Conservation (phyloP, 2,888 invertebrate species). For the Meganola albula region DNA sequence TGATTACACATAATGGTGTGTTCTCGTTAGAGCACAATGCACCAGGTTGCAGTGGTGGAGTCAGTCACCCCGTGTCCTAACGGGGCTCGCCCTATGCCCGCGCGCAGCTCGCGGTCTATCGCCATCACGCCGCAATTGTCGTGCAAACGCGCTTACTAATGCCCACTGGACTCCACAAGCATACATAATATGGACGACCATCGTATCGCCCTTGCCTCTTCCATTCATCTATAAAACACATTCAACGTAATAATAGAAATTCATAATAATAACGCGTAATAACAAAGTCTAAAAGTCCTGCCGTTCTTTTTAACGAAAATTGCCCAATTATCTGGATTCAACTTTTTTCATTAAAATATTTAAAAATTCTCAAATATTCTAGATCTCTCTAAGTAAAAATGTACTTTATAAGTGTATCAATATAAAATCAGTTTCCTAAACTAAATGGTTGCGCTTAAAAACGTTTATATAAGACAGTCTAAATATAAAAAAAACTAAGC, state of each 20-base stretch:
- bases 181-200: conserved; percentile 44
- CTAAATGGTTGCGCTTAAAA: neutral
- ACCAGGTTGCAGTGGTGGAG: conserved; percentile 72
- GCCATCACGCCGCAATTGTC: conserved; percentile 62
- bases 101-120: conserved; percentile 45
- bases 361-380: no score
- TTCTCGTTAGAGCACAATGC: conserved; percentile 77
- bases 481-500: no score
- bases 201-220: conserved; percentile 31
- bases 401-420: no score
- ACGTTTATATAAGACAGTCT: no score
- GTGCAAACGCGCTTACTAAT: conserved; percentile 63
- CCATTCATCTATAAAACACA: conserved; percentile 22
- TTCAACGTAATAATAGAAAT: conserved; percentile 22
- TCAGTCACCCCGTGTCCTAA: conserved; percentile 75
- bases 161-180: conserved; percentile 52
- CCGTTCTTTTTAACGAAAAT: conserved; percentile 38
- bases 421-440: neutral
- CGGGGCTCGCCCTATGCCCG: conserved; percentile 73
- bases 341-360: no score
- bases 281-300: conserved; percentile 47
- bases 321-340: no score
- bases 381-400: no score
- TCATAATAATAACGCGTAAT: conserved; percentile 22
- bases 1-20: conserved; percentile 66